phyloP scores from a whole-genome alignment of 1,140 invertebrate genomes.

The Trichonephila clavata region DNA sequence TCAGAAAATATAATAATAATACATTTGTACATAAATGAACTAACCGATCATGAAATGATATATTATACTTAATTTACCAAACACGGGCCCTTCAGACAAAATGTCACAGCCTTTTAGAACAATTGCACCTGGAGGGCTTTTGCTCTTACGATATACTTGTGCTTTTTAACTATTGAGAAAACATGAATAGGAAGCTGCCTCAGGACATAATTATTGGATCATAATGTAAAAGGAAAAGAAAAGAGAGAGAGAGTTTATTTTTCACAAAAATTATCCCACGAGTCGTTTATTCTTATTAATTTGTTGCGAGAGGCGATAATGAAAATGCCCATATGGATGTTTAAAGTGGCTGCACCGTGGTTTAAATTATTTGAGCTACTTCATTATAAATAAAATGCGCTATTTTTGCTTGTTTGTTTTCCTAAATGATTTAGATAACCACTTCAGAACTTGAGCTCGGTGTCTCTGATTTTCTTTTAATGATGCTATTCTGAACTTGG shows the following conservation, averaged over 20 bases:
- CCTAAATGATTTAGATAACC: neutral
- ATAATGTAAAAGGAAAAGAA: conserved; percentile 53
- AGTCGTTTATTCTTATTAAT: conserved; percentile 41
- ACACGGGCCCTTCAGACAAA: conserved; percentile 21
- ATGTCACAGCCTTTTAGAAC: conserved; percentile 32
- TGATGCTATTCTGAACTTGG: neutral
- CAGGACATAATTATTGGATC: conserved; percentile 69
- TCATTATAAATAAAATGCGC: conserved; percentile 1
- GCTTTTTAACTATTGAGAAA: neutral
- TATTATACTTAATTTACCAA: conserved; percentile 44
- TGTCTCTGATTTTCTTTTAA: neutral
- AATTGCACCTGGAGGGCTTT: conserved; percentile 17
- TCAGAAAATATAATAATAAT: neutral
- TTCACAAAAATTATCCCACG: conserved; percentile 51
- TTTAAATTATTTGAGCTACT: conserved; percentile 13
- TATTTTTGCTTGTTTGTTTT: neutral
- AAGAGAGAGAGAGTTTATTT: conserved; percentile 47
- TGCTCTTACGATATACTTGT: conserved; percentile 15
- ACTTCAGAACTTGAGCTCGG: neutral
- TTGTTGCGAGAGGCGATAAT: conserved; percentile 20
- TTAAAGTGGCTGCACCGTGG: conserved; percentile 1
- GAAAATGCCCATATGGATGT: neutral
- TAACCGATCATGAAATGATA: conserved; percentile 33
- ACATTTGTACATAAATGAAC: neutral
- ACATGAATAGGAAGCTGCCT: neutral